Conservation (phyloP, 2,113 vertebrate species). For the Dipodomys ordii region DNA sequence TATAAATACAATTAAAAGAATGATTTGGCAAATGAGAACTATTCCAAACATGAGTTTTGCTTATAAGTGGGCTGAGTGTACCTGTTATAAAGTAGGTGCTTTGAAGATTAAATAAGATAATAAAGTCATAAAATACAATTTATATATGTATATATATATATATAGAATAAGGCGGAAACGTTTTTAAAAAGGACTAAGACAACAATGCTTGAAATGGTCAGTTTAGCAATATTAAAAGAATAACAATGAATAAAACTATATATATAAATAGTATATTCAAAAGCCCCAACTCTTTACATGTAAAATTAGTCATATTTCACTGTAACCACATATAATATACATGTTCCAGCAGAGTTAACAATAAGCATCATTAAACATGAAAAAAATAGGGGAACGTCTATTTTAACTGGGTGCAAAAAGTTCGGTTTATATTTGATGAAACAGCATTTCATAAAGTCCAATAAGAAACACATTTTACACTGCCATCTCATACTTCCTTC, state of each 20-base stretch:
- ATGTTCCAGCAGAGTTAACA: not conserved
- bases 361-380: not conserved
- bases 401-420: conserved; percentile 36
- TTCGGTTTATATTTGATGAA: not conserved
- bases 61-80: not conserved
- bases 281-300: not conserved
- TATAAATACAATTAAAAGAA: conserved; percentile 39
- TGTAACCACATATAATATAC: not conserved
- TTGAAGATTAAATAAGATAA: not conserved
- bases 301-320: conserved; percentile 10
- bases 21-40: not conserved
- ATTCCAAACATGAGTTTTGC: conserved; percentile 16
- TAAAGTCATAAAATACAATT: not conserved
- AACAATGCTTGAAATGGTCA: conserved; percentile 16
- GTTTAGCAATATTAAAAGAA: not conserved
- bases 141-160: no score
- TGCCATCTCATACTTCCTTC: not conserved
- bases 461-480: conserved; percentile 14
- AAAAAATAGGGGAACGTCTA: not conserved
- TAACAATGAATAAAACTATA: not conserved
- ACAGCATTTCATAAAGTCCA: not conserved
- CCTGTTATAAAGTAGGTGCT: not conserved
- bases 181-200: not conserved
- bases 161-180: no score
- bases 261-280: not conserved